Evolutionary conservation across 2,888 invertebrate genomes (phyloP).

Genomic region (Mantis religiosa): DNA sequence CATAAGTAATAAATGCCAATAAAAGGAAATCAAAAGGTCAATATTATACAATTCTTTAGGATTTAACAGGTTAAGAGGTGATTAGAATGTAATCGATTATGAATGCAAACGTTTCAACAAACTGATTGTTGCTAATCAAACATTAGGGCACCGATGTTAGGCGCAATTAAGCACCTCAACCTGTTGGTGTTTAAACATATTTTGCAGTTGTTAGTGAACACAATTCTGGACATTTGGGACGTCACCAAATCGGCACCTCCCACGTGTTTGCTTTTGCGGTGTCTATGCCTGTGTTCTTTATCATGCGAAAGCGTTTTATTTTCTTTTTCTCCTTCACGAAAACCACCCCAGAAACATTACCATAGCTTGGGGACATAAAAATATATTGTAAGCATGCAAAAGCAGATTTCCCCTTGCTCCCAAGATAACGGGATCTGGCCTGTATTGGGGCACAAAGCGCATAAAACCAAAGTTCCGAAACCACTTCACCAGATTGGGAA

Average conservation of each 20-base stretch:
- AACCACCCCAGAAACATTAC: background rate
- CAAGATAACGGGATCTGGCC: background rate
- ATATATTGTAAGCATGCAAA: background rate
- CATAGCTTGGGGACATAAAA: background rate
- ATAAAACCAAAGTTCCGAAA: background rate
- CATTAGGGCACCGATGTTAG: too few species aligned
- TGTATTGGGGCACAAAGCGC: background rate
- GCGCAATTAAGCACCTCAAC: too few species aligned
- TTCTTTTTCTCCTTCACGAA: background rate
- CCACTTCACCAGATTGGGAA: background rate
- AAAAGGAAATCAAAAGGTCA: too few species aligned
- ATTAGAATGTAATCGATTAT: too few species aligned
- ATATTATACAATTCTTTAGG: too few species aligned
- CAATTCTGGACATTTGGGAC: too few species aligned
- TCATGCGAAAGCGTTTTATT: background rate
- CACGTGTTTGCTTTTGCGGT: background rate
- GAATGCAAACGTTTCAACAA: too few species aligned
- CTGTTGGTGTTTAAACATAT: too few species aligned
- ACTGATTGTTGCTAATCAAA: too few species aligned
- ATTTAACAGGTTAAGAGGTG: too few species aligned
- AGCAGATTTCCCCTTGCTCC: background rate
- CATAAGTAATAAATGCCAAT: too few species aligned
- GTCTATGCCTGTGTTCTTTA: background rate
- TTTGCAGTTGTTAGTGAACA: too few species aligned
- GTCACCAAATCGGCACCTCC: background rate